Evolutionary conservation across 2,888 invertebrate species (phyloP).

Genomic region (Heliconius aoede): DNA sequence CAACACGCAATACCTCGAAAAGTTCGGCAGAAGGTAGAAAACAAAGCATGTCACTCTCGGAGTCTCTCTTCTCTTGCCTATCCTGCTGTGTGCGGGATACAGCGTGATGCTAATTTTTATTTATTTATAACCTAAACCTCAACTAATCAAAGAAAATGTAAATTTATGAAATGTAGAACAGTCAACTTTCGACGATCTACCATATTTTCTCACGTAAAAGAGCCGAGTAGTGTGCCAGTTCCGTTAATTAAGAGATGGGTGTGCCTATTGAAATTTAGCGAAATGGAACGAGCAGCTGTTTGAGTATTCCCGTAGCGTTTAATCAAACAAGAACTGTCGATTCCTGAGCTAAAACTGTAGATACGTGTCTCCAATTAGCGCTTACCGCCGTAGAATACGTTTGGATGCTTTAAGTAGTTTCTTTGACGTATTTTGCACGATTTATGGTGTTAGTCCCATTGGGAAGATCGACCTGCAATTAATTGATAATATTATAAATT

Average conservation of each 20-base stretch:
- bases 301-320: constrained; percentile 61
- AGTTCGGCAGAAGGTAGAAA: no score
- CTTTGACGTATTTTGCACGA: constrained; percentile 20
- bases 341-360: constrained; percentile 66
- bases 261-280: constrained; percentile 49
- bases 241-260: constrained; percentile 60
- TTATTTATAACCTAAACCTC: background rate
- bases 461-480: background rate
- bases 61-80: no score
- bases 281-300: constrained; percentile 53
- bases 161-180: constrained; percentile 11
- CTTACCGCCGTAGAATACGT: constrained; percentile 54
- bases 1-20: no score
- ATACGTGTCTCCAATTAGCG: constrained; percentile 66
- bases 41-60: no score
- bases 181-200: constrained; percentile 6
- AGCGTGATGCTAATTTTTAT: background rate
- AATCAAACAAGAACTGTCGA: constrained; percentile 71
- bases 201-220: constrained; percentile 37
- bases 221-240: constrained; percentile 53
- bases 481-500: background rate
- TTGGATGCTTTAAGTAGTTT: constrained; percentile 39
- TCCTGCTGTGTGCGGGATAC: no score
- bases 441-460: background rate
- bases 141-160: background rate